phyloP scores from a whole-genome alignment of 2,113 vertebrate species.

The Oenanthe melanoleuca region DNA sequence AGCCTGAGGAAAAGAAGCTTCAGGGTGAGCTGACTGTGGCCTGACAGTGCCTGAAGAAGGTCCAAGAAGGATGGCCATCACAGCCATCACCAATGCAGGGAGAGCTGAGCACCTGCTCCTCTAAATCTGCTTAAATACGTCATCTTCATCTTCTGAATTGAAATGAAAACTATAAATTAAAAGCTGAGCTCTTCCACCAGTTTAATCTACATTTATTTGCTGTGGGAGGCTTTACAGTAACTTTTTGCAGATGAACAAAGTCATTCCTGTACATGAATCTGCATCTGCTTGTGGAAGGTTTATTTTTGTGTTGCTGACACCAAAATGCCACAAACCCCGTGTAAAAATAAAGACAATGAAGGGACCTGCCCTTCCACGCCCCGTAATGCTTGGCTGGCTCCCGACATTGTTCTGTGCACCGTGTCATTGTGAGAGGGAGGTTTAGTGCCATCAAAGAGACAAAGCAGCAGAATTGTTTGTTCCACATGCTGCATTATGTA shows the following conservation, averaged over 20 bases:
- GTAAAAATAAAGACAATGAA: conserved; percentile 21
- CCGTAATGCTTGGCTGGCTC: neutral
- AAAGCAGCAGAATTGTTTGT: conserved; percentile 46
- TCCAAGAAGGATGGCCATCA: neutral
- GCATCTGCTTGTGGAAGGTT: neutral
- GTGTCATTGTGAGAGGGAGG: neutral
- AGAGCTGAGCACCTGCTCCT: neutral
- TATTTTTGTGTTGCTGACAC: conserved; percentile 35
- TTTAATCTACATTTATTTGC: neutral
- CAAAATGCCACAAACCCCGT: neutral
- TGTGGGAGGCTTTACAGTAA: neutral
- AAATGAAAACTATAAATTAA: neutral
- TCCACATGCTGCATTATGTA: neutral
- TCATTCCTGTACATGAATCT: neutral
- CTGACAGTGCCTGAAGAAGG: neutral
- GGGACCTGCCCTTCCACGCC: neutral
- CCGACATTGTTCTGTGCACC: conserved; percentile 27
- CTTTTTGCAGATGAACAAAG: neutral
- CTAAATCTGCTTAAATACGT: neutral
- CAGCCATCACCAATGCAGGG: neutral
- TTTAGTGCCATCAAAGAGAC: conserved; percentile 55
- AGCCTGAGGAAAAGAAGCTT: neutral
- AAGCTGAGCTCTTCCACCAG: neutral
- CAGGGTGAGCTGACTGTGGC: neutral
- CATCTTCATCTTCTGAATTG: neutral